Conservation (phyloP, 2,797 vertebrate genomes). For the Microctenopoma steveboyesi region DNA sequence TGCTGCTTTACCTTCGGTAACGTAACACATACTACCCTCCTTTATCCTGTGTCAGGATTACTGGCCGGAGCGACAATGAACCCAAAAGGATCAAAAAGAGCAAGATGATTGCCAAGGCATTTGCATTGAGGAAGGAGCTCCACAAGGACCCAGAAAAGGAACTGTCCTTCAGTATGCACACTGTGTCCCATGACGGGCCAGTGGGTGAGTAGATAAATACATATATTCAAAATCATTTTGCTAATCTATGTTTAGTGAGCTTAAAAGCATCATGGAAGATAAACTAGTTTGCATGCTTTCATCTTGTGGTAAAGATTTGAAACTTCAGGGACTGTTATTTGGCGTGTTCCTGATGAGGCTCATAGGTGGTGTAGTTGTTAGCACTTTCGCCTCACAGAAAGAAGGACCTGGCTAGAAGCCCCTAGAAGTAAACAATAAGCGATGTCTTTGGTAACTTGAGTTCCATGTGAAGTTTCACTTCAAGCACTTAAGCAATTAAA, state of each 20-base stretch:
- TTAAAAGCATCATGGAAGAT: background rate
- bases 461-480: background rate
- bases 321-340: conserved; percentile 12
- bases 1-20: too few relatives aligned
- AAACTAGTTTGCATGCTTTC: conserved; percentile 1
- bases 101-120: conserved; percentile 99
- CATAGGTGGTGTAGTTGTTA: too few relatives aligned
- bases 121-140: conserved; percentile 94
- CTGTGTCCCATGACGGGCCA: conserved; percentile 94
- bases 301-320: conserved; percentile 46
- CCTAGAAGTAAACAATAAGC: too few relatives aligned
- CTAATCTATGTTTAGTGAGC: background rate
- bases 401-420: too few relatives aligned
- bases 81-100: conserved; percentile 99
- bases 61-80: conserved; percentile 94
- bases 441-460: too few relatives aligned
- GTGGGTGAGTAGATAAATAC: conserved; percentile 87
- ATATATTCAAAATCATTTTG: background rate
- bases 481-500: conserved; percentile 24
- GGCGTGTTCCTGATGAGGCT: background rate
- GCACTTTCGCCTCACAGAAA: background rate
- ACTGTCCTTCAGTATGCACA: conserved; percentile 97
- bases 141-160: conserved; percentile 94
- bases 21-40: background rate
- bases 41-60: conserved; percentile 82